Conservation (phyloP, 2,113 vertebrate species). For the Saiga tatarica region DNA sequence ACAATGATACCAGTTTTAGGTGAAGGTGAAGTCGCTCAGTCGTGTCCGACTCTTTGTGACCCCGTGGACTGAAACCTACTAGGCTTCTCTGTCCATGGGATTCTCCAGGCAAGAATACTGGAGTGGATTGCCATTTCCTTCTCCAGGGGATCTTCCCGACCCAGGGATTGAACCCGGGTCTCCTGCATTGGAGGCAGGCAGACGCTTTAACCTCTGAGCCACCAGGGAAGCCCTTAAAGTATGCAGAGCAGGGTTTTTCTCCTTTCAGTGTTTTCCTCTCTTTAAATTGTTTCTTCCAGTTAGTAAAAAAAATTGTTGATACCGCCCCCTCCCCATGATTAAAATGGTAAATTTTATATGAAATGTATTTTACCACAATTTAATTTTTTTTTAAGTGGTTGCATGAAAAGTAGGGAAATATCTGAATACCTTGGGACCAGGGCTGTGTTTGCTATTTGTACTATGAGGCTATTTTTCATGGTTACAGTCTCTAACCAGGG, state of each 20-base stretch:
- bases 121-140: no score
- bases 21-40: no score
- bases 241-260: neutral
- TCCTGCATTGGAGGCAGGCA: no score
- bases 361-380: neutral
- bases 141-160: no score
- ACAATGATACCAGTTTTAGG: neutral
- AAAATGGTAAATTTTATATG: neutral
- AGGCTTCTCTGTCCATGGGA: no score
- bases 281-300: constrained; percentile 13
- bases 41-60: no score
- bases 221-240: neutral
- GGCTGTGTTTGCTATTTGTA: neutral
- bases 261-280: neutral
- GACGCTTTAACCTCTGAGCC: no score
- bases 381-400: neutral
- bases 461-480: neutral
- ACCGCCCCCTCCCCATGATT: neutral
- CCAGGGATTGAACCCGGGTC: no score
- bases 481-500: neutral
- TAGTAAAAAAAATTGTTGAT: neutral
- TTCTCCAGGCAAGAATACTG: no score
- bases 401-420: neutral
- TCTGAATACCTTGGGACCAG: neutral
- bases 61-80: no score